A percentile compares a stretch with the other conserved stretches of the same genome.
These are phyloP conservation scores for Argyresthia goedartella DNA, from an alignment of 2,888 invertebrate species.

Conservation along the genomic window DNA sequence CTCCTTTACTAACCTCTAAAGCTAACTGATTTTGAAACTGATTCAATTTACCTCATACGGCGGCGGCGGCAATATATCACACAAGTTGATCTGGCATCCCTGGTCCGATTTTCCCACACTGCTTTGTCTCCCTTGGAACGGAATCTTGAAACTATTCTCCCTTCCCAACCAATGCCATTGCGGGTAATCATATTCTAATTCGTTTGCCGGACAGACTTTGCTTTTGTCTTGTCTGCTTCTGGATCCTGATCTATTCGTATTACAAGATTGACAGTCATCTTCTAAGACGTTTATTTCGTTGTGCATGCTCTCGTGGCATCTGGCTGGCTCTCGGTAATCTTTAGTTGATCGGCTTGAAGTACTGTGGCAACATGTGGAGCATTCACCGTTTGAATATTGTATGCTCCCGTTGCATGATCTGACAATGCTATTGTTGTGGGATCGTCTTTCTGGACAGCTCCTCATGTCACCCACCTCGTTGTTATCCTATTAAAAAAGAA, in stretches of 20 bases:
- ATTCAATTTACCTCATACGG: slow-evolving; percentile 67
- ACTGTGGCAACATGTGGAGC: slow-evolving; percentile 63
- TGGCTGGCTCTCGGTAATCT: slow-evolving; percentile 55
- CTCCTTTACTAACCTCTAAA: too few species aligned
- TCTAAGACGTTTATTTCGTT: slow-evolving; percentile 56
- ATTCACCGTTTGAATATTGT: slow-evolving; percentile 63
- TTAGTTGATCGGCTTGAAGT: slow-evolving; percentile 63
- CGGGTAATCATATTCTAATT: slow-evolving; percentile 65
- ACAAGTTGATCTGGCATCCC: slow-evolving; percentile 73
- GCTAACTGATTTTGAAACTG: too few species aligned
- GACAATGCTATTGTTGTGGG: slow-evolving; percentile 65
- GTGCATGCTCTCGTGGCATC: slow-evolving; percentile 39
- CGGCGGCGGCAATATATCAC: slow-evolving; percentile 75
- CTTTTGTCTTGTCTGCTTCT: slow-evolving; percentile 63
- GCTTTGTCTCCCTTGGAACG: slow-evolving; percentile 60
- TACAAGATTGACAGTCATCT: slow-evolving; percentile 58
- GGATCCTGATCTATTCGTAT: slow-evolving; percentile 61
- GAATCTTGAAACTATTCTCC: slow-evolving; percentile 68
- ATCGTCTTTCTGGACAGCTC: slow-evolving; percentile 58
- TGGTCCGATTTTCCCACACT: slow-evolving; percentile 61
- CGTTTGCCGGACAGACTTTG: slow-evolving; percentile 60
- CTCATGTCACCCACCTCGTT: slow-evolving; percentile 57
- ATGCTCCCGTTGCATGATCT: slow-evolving; percentile 62
- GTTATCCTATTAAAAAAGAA: slow-evolving; percentile 50
- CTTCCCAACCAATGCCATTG: slow-evolving; percentile 66